Conservation (phyloP, 1,140 invertebrate species). For the Drosophila suzukii region DNA sequence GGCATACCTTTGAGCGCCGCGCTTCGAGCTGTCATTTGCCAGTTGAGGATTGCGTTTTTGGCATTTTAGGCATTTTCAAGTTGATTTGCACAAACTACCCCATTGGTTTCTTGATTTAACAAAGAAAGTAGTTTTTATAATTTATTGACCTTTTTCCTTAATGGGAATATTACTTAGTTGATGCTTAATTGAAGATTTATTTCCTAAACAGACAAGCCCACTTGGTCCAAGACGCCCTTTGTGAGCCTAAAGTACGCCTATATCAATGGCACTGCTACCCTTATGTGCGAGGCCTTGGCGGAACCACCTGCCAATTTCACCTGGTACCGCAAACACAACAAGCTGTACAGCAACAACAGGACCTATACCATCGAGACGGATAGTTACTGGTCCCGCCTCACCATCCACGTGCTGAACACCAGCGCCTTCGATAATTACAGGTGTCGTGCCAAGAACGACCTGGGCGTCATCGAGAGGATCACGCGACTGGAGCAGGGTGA, state of each 20-base stretch:
- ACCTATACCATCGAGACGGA: conserved; percentile 75
- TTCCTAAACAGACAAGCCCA: conserved; percentile 84
- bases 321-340: conserved; percentile 85
- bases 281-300: conserved; percentile 86
- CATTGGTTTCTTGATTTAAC: no score
- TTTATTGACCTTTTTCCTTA: no score
- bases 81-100: not conserved
- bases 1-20: conserved; percentile 26
- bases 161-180: not conserved
- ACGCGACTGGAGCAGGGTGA: conserved; percentile 85
- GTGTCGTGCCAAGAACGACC: conserved; percentile 85
- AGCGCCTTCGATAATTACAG: conserved; percentile 86
- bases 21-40: conserved; percentile 8
- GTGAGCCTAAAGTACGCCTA: conserved; percentile 83
- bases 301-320: conserved; percentile 86
- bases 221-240: conserved; percentile 74
- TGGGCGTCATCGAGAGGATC: conserved; percentile 85
- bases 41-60: not conserved
- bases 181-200: not conserved
- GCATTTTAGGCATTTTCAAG: not conserved
- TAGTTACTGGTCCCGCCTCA: conserved; percentile 79
- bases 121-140: no score
- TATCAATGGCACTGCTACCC: conserved; percentile 85
- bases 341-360: conserved; percentile 70
- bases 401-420: conserved; percentile 85